These are phyloP conservation scores for Falco berigora DNA, from an alignment of 2,797 vertebrate species.

Conservation along the genomic window DNA sequence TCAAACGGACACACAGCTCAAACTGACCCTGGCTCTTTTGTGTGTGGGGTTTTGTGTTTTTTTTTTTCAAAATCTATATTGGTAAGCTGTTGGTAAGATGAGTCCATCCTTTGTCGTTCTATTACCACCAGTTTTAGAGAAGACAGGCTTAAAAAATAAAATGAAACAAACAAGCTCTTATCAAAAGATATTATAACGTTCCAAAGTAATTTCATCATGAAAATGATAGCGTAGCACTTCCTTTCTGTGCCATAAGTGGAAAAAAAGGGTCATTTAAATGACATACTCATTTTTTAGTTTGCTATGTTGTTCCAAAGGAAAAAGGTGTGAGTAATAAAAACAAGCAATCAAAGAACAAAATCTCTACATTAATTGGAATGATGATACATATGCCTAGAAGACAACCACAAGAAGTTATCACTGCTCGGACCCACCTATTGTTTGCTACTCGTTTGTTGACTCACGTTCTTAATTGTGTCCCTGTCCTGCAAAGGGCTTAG, in stretches of 20 bases:
- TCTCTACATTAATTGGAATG: background rate
- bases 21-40: background rate
- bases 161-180: background rate
- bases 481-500: background rate
- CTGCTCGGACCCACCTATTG: background rate
- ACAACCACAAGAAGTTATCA: background rate
- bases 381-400: background rate
- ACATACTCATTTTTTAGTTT: background rate
- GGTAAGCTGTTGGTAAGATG: background rate
- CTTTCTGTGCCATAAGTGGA: background rate
- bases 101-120: background rate
- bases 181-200: background rate
- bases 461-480: background rate
- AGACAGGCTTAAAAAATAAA: background rate
- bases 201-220: background rate
- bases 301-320: background rate
- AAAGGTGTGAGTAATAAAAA: background rate
- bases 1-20: background rate
- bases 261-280: background rate
- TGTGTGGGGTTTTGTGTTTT: too few relatives aligned
- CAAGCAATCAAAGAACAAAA: background rate
- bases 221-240: background rate
- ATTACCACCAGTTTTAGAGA: background rate
- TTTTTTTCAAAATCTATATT: background rate
- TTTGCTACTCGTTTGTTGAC: background rate